These are phyloP conservation scores for Magallana nippona DNA, from an alignment of 2,888 invertebrate species.

Conservation along the genomic window DNA sequence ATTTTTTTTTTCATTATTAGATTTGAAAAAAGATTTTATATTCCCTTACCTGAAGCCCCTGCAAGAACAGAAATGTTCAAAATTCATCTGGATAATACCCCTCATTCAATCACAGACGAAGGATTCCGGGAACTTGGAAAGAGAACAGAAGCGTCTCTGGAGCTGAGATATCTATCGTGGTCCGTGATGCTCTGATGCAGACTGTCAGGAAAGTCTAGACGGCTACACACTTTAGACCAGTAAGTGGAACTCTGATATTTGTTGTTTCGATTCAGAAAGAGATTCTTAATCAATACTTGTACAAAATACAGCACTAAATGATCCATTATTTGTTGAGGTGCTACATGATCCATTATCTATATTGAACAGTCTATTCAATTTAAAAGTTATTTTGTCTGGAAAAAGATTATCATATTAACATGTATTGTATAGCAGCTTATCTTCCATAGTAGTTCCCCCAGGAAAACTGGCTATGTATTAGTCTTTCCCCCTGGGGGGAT, in stretches of 20 bases:
- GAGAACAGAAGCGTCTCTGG: conserved; percentile 94
- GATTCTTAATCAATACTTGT: too few relatives aligned
- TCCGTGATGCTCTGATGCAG: conserved; percentile 98
- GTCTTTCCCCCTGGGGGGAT: too few relatives aligned
- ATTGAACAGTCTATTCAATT: too few relatives aligned
- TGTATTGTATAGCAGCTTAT: too few relatives aligned
- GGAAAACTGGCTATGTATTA: too few relatives aligned
- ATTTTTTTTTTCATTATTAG: conserved; percentile 61
- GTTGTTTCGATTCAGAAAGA: too few relatives aligned
- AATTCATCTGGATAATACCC: conserved; percentile 95
- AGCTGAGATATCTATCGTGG: conserved; percentile 98
- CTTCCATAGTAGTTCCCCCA: too few relatives aligned
- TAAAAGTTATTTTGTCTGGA: too few relatives aligned
- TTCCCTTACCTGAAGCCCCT: conserved; percentile 96
- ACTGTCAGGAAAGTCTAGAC: conserved; percentile 99
- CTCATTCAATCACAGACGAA: conserved; percentile 86
- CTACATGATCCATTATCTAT: too few relatives aligned
- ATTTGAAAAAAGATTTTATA: conserved; percentile 99
- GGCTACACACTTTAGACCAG: conserved; percentile 95
- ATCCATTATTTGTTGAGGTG: too few relatives aligned
- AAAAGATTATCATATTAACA: too few relatives aligned
- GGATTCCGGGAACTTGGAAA: conserved; percentile 87
- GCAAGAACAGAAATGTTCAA: conserved; percentile 97
- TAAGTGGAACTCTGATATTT: conserved; percentile 66
- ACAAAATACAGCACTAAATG: too few relatives aligned